Evolutionary conservation across 2,113 vertebrate genomes (phyloP), one percentile per base, ranked within the genome.

Genomic region (Ahaetulla prasina): DNA sequence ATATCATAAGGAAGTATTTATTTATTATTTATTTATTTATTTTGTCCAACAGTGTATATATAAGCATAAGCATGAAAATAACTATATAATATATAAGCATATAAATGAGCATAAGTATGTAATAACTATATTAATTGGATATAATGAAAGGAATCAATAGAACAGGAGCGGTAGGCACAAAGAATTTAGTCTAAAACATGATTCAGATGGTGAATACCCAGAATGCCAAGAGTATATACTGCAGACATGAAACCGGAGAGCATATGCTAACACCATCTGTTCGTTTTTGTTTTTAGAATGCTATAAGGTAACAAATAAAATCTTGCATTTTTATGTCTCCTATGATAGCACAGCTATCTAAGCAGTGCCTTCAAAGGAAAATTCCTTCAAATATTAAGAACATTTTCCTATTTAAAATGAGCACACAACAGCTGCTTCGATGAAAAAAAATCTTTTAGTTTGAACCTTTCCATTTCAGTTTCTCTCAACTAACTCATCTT

Each of bases 211-310:
- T 89, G 55, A 11, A 90, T 23, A 92, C 90, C 8, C 47, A 93
- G 80, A 95, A 80, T n/a, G 1, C 0, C 85, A 74, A 87, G 49
- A 49, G 63, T 49, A 84, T 22, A 74, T 74, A 55, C 25, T 92
- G 35, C 27, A 92, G 68, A n/a, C 49, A 55, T 53, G 60, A 87
- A 87, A 45, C 2, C 43, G 23, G 54, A 87, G 23, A 93, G 43
- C 55, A 74, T 87, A n/a, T 53, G 20, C 53, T 39, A 25, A 74
- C 49, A 87, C 27, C 49, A 90, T 47, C 2, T 50, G 89, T 27
- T 87, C 39, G 25, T 14, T 90, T 91, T 63, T 92, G 93, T 93
- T 7, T 27, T 89, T 92, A 54, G 89, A 43, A 9, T 89, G 74
- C 9, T 25, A 45, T 27, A 94, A 49, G 53, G 23, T 18, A 92